phyloP scores from a whole-genome alignment of 2,113 vertebrate species.

The Ameiurus melas region DNA sequence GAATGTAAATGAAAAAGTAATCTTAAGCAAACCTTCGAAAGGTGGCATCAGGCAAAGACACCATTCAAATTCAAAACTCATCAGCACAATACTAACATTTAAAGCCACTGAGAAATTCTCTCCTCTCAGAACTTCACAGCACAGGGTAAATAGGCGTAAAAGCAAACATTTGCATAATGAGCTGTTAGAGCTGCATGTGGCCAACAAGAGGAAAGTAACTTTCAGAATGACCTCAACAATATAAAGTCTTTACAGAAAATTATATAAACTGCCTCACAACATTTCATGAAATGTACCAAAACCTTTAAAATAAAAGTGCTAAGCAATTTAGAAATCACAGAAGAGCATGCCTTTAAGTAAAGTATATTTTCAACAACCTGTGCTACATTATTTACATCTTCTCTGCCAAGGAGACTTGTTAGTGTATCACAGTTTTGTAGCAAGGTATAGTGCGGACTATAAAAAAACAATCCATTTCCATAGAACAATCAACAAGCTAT shows the following conservation, averaged over 20 bases:
- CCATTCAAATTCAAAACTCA: slow-evolving; percentile 10
- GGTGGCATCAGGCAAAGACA: not conserved
- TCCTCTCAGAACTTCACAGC: not conserved
- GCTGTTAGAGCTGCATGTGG: not conserved
- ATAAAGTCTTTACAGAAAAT: not conserved
- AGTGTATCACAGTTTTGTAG: not conserved
- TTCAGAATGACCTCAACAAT: not conserved
- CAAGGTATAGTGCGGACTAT: not conserved
- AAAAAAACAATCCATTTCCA: not conserved
- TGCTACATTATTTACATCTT: not conserved
- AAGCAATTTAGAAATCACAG: not conserved
- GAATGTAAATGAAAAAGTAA: slow-evolving; percentile 22
- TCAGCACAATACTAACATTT: not conserved
- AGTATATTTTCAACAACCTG: not conserved
- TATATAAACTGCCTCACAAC: not conserved
- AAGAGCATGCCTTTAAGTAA: not conserved
- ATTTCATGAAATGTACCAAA: not conserved
- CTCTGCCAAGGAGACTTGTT: not conserved
- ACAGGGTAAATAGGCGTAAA: slow-evolving; percentile 13
- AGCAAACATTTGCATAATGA: slow-evolving; percentile 3
- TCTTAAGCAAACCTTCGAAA: not conserved
- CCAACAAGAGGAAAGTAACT: not conserved
- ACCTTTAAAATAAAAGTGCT: not conserved
- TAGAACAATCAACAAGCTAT: not conserved
- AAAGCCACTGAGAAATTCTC: not conserved